Evolutionary conservation across 2,113 vertebrate genomes (phyloP).

Genomic region (Cisticola juncidis): DNA sequence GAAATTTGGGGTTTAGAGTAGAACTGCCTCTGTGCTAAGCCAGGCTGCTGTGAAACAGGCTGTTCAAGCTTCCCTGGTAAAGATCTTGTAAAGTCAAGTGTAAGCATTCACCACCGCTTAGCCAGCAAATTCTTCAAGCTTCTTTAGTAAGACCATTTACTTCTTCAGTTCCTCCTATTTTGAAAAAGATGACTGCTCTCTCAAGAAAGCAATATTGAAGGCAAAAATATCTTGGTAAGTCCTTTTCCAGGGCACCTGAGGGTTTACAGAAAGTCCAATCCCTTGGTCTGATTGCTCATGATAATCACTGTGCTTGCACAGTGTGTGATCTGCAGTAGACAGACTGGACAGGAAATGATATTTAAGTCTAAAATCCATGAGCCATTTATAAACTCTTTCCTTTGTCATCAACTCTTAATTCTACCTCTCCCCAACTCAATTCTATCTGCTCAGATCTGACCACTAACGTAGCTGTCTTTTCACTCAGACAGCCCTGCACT

Average conservation of each 20-base stretch:
- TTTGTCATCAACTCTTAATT: not conserved
- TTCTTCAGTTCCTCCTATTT: not conserved
- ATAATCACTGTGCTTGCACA: not conserved
- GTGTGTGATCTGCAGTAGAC: not conserved
- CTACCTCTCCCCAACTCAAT: not conserved
- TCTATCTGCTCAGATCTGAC: not conserved
- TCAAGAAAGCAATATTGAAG: not conserved
- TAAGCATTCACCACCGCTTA: not conserved
- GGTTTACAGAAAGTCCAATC: not conserved
- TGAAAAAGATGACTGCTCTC: not conserved
- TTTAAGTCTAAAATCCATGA: not conserved
- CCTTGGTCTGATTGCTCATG: not conserved
- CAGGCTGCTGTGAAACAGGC: not conserved
- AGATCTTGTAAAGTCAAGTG: not conserved
- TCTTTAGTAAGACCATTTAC: not conserved
- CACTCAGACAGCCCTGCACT: rapidly evolving
- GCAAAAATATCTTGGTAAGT: not conserved
- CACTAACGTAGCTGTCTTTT: not conserved
- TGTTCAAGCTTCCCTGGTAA: not conserved
- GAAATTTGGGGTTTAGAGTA: not conserved
- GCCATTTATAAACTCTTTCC: not conserved
- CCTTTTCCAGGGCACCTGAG: not conserved
- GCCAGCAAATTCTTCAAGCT: not conserved
- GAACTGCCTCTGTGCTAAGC: not conserved
- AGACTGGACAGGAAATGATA: not conserved